Conservation (phyloP, 2,888 invertebrate species). For the Amphipoea lucens region DNA sequence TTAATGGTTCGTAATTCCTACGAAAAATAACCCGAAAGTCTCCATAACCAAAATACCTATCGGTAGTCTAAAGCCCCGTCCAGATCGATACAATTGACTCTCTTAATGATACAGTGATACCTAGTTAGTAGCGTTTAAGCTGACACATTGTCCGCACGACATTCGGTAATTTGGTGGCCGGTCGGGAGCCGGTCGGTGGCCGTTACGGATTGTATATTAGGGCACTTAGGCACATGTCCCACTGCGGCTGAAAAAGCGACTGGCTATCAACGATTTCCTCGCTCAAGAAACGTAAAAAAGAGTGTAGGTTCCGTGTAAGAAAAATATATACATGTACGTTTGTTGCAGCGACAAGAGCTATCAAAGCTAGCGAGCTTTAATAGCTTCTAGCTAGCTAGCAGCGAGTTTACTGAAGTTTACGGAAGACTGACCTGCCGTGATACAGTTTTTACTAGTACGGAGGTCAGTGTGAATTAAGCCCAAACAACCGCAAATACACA, state of each 20-base stretch:
- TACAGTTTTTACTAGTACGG: too few relatives aligned
- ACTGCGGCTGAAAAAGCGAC: neutral
- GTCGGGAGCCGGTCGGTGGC: neutral
- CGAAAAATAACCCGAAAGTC: neutral
- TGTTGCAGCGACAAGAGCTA: neutral
- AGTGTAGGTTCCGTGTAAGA: neutral
- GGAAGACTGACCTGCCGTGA: too few relatives aligned
- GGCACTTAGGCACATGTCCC: conserved; percentile 5
- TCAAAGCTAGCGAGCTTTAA: too few relatives aligned
- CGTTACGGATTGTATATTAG: conserved; percentile 15
- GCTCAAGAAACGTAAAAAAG: neutral
- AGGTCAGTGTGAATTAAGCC: too few relatives aligned
- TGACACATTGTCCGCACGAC: conserved; percentile 57
- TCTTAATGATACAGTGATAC: conserved; percentile 25
- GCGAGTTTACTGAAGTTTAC: too few relatives aligned
- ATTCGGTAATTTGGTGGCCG: conserved; percentile 46
- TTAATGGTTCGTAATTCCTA: neutral
- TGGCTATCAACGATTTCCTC: neutral
- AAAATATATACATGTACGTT: neutral
- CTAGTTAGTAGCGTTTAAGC: conserved; percentile 32
- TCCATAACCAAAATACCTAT: neutral
- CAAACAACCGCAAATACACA: too few relatives aligned
- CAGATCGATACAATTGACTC: conserved; percentile 36
- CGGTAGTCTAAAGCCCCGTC: neutral
- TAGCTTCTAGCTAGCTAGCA: too few relatives aligned